Evolutionary conservation across 2,888 invertebrate species (phyloP), one percentile per base, ranked within the genome.

Genomic region (Bombyx huttoni): DNA sequence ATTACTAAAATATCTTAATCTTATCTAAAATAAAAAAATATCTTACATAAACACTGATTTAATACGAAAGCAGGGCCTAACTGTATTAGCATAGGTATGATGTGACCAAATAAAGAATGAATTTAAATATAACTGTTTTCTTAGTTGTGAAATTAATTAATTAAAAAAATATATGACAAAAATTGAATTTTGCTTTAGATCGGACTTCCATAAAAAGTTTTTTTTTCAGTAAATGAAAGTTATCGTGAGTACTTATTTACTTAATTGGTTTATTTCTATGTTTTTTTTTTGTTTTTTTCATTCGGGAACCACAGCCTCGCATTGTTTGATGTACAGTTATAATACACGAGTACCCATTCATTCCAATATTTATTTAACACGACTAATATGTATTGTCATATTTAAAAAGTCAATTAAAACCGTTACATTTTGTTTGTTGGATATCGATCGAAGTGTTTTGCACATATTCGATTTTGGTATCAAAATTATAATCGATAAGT

Each of bases 241-340:
- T 65, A 78, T 75, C 72, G 68, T 81, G 78, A 77, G 81, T 83
- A 82, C 80, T 83, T 82, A 82, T 74, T 64, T 68, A 67, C 68
- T 73, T 64, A 68, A 68, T 68, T 68, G 53, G 51, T 49, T 56
- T 47, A 50, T 55, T 35, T 51, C 46, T 46, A 49, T 35, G 47
- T 51, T 47, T 51, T 48, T 59, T 56, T 58, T 58, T 55, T 47
- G 46, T 54, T 54, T 58, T 53, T 53, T 65, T 53, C 57, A 59
- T 57, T 63, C 61, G 66, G 81, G 81, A 79, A 80, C 76, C 60
- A 64, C 68, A 64, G 70, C 83, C 84, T 84, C 83, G 81, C 81
- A 73, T 63, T 60, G 59, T 62, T 63, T 62, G 24, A 24, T 24
- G 5, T 49, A 50, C 75, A 74, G 73, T 77, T 76, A 73, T 54